Evolutionary conservation across 2,113 vertebrate species (phyloP).

Genomic region (Ictidomys tridecemlineatus): DNA sequence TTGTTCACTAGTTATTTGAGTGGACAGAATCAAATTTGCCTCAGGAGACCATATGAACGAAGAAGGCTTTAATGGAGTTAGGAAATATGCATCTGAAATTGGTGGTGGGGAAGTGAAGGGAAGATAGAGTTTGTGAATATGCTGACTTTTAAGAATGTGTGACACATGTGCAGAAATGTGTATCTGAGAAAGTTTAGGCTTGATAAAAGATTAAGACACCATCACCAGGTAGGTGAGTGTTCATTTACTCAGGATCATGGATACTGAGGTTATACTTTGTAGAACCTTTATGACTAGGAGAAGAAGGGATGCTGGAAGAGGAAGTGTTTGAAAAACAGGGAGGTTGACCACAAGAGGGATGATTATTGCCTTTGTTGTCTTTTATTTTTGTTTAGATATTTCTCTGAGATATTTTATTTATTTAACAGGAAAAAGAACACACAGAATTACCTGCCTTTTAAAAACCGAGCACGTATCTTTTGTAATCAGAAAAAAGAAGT

Average conservation of each 20-base stretch:
- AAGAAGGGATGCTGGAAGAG: not conserved
- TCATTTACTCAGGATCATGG: not conserved
- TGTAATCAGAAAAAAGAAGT: not conserved
- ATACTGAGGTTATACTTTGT: not conserved
- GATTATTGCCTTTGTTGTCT: constrained; percentile 1
- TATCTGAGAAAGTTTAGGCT: constrained; percentile 2
- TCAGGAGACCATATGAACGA: not conserved
- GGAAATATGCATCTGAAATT: not conserved
- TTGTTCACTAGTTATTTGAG: not conserved
- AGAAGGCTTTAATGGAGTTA: not conserved
- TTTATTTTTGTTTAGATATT: not conserved
- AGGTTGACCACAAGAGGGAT: not conserved
- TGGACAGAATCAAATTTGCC: not conserved
- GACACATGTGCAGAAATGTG: not conserved
- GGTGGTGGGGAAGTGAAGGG: not conserved
- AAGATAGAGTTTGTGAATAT: not conserved
- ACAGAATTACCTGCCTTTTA: not conserved
- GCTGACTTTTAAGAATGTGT: not conserved
- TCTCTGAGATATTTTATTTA: not conserved
- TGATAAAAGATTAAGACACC: not conserved
- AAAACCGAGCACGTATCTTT: not conserved
- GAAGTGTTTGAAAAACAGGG: not conserved
- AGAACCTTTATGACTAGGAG: not conserved
- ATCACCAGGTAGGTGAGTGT: not conserved
- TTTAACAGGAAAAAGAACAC: not conserved